These are phyloP conservation scores for Drosophila paulistorum DNA, from an alignment of 1,140 invertebrate species.

Conservation along the genomic window DNA sequence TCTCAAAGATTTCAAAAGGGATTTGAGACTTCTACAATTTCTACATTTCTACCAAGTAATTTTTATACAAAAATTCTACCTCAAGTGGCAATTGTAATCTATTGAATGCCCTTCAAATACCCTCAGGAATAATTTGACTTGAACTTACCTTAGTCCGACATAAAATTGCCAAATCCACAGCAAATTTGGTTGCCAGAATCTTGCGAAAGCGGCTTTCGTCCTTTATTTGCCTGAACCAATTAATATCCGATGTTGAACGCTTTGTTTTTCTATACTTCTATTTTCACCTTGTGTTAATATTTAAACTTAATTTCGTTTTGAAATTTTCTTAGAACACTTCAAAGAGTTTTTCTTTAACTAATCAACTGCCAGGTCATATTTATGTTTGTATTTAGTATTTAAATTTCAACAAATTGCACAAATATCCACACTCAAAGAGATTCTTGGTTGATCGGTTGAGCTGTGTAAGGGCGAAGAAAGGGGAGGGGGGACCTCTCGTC, in stretches of 20 bases:
- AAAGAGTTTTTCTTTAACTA: slow-evolving; percentile 51
- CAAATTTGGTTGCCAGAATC: slow-evolving; percentile 35
- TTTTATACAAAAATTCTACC: not conserved
- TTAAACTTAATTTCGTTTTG: slow-evolving; percentile 44
- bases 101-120: too few relatives aligned
- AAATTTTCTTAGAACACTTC: slow-evolving; percentile 42
- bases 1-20: too few relatives aligned
- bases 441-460: not conserved
- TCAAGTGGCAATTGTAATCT: too few relatives aligned
- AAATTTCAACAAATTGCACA: slow-evolving; percentile 27
- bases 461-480: not conserved
- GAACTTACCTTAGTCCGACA: slow-evolving; percentile 35
- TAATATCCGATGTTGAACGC: slow-evolving; percentile 47
- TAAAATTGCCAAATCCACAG: slow-evolving; percentile 1
- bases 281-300: slow-evolving; percentile 66
- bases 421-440: slow-evolving; percentile 10
- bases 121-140: not conserved
- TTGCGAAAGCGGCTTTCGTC: slow-evolving; percentile 14
- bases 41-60: too few relatives aligned
- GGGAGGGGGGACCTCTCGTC: not conserved
- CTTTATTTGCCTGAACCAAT: slow-evolving; percentile 54
- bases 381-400: slow-evolving; percentile 55
- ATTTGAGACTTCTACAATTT: too few relatives aligned
- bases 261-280: slow-evolving; percentile 47
- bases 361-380: slow-evolving; percentile 57